A percentile compares a stretch with the other conserved stretches of the same genome.
Conservation (phyloP, 2,888 invertebrate genomes). For the Stenichneumon culpator region DNA sequence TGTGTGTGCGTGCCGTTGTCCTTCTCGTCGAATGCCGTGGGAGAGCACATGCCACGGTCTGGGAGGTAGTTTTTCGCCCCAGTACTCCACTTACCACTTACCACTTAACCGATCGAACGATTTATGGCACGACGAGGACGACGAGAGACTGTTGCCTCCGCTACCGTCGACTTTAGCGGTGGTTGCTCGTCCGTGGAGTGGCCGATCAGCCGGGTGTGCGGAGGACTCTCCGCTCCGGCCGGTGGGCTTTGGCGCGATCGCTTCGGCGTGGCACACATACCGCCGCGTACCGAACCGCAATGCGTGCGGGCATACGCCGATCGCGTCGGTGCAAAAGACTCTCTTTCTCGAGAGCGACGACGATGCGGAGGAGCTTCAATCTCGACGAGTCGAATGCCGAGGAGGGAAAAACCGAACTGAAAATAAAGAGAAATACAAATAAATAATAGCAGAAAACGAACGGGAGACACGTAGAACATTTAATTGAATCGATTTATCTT, state of each 20-base stretch:
- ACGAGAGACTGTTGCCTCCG: slow-evolving; percentile 60
- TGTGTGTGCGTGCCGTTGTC: not conserved
- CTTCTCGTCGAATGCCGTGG: slow-evolving; percentile 37
- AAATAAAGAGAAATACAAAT: not conserved
- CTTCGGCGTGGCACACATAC: slow-evolving; percentile 58
- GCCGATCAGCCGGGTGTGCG: slow-evolving; percentile 30
- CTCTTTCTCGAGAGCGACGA: slow-evolving; percentile 2
- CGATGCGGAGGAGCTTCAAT: slow-evolving; percentile 27
- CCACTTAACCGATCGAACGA: slow-evolving; percentile 78
- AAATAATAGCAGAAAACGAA: not conserved
- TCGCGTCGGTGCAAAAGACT: slow-evolving; percentile 11
- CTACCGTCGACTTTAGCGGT: not conserved
- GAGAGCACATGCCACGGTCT: slow-evolving; percentile 72
- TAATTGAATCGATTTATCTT: slow-evolving; percentile 67
- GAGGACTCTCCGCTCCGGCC: slow-evolving; percentile 25
- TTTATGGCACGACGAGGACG: slow-evolving; percentile 76
- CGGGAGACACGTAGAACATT: slow-evolving; percentile 50
- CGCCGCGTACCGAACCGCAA: slow-evolving; percentile 20
- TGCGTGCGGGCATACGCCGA: slow-evolving; percentile 14
- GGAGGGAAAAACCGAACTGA: not conserved
- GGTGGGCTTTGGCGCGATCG: slow-evolving; percentile 32
- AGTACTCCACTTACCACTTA: slow-evolving; percentile 82
- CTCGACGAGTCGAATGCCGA: slow-evolving; percentile 6
- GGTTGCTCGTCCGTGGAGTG: not conserved
- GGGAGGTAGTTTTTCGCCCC: slow-evolving; percentile 83